A percentile compares a stretch with the other conserved stretches of the same genome.
These are phyloP conservation scores for Tragelaphus eurycerus DNA, from an alignment of 2,797 vertebrate species.

Conservation along the genomic window DNA sequence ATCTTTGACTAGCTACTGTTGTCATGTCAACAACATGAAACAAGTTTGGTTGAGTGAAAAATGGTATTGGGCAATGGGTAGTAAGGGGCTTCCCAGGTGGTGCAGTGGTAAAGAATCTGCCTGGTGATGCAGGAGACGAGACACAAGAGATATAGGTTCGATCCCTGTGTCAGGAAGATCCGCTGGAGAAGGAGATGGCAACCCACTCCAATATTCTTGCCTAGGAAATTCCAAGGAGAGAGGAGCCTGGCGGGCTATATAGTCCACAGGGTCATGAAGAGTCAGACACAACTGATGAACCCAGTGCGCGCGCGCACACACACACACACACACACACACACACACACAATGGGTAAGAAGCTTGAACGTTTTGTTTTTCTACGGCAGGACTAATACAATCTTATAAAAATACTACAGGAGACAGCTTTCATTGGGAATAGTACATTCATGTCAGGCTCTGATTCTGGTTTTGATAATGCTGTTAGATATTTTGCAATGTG, in stretches of 20 bases:
- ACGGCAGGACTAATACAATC: not conserved
- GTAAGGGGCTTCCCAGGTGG: not conserved
- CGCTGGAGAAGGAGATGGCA: not conserved
- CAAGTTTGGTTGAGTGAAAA: not conserved
- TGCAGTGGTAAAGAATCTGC: not conserved
- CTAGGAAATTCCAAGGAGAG: not conserved
- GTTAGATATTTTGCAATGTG: not conserved
- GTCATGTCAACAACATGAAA: not conserved
- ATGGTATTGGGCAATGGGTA: not conserved
- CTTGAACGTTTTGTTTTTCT: not conserved
- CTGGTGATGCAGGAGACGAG: not conserved
- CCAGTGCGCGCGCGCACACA: accelerated
- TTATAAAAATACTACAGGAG: not conserved
- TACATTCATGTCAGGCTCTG: not conserved
- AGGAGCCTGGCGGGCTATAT: not conserved
- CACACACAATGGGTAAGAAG: not conserved
- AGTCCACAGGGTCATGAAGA: not conserved
- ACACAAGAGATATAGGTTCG: not conserved
- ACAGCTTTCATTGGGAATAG: not conserved
- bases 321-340: not conserved
- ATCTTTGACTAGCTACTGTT: not conserved
- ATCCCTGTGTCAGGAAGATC: not conserved
- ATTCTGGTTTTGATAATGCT: not conserved
- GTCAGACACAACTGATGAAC: not conserved
- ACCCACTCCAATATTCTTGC: not conserved